Evolutionary conservation across 2,888 invertebrate genomes (phyloP), one percentile per base, ranked within the genome.

Genomic region (Sipha maydis): DNA sequence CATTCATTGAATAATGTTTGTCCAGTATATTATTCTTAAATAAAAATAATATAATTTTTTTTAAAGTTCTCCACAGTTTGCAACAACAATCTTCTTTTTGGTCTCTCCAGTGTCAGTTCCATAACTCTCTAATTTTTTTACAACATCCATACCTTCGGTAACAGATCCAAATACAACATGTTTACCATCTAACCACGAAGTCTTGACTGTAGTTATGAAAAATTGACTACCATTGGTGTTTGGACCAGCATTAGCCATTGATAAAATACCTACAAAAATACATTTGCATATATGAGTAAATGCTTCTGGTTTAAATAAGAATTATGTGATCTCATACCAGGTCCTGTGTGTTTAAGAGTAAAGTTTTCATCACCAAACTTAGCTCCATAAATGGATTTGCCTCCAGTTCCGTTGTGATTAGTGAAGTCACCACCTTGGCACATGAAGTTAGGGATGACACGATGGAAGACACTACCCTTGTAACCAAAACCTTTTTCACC

Each of bases 341-440:
- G 95, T 90, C 97, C 97, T 89, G 96, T 96, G 93, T 99, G 99
- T 94, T 97, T 98, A 93, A 98, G 94, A 90, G 94, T 94, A 94
- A 99, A 99, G 95, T 99, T 99, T 93, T 99, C 99, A 92, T 99
- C 99, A 79, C 94, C 95, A 92, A 99, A 99, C 93, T 98, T 98
- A 91, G 94, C 94, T 85, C 99, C 99, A 91, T 98, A 99, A 93
- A 99, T 99, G 91, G 98, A 98, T 93, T 98, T 98, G 91, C 98
- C 98, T 89, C 97, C 97, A 91, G 97, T 97, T 93, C 98, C 98
- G 91, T 94, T 94, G 91, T 94, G 96, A 92, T 96, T 96, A 91
- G 98, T 98, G 92, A 98, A 98, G 92, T 98, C 98, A 91, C 98
- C 97, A 88, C 97, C 98, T 94, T 98, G 98, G 93, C 97, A 96